Conservation (phyloP, 2,888 invertebrate species). For the Orthosia gothica region DNA sequence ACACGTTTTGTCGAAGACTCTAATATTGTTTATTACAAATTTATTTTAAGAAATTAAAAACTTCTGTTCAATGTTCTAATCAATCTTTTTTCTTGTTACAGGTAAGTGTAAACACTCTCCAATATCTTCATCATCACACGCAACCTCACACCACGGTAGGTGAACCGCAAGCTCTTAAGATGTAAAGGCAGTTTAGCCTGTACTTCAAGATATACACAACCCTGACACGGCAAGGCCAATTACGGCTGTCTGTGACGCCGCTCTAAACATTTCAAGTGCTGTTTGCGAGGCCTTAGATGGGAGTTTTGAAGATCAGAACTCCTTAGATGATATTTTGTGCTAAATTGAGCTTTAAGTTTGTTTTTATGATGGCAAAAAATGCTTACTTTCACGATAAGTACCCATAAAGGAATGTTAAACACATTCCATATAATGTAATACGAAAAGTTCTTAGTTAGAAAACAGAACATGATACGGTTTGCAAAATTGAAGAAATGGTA, state of each 20-base stretch:
- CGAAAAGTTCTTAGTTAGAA: slow-evolving; percentile 20
- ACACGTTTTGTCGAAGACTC: not conserved
- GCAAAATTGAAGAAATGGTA: slow-evolving; percentile 3
- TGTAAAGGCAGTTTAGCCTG: slow-evolving; percentile 48
- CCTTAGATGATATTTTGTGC: slow-evolving; percentile 27
- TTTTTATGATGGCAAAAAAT: slow-evolving; percentile 22
- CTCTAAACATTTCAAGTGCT: slow-evolving; percentile 46
- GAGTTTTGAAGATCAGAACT: slow-evolving; percentile 30
- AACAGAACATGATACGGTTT: not conserved
- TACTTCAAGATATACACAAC: slow-evolving; percentile 34
- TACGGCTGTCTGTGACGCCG: slow-evolving; percentile 49
- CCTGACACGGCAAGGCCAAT: slow-evolving; percentile 49
- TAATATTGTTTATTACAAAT: not conserved
- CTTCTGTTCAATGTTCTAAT: slow-evolving; percentile 13
- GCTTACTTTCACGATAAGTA: not conserved
- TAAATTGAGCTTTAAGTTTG: slow-evolving; percentile 9
- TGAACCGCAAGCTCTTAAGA: slow-evolving; percentile 14
- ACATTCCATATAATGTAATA: not conserved
- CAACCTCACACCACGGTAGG: slow-evolving; percentile 45
- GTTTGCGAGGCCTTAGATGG: slow-evolving; percentile 22
- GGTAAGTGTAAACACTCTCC: slow-evolving; percentile 58
- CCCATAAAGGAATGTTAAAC: slow-evolving; percentile 13
- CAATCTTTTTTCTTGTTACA: slow-evolving; percentile 54
- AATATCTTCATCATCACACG: slow-evolving; percentile 24
- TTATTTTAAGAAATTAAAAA: not conserved